Conservation (phyloP, 2,888 invertebrate species). For the Epsilonema sp. region DNA sequence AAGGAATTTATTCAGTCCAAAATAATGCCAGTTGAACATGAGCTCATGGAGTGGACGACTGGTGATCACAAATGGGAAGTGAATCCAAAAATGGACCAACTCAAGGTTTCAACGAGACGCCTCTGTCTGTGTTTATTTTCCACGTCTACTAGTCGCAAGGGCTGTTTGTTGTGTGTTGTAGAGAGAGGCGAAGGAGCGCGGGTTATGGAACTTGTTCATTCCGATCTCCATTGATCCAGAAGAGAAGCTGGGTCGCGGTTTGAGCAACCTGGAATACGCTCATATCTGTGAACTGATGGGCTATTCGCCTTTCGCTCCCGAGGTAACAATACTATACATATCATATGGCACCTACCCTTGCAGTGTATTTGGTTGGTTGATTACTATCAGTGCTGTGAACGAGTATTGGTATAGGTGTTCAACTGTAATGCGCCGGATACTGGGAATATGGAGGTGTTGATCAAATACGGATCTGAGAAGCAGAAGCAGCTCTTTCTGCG, state of each 20-base stretch:
- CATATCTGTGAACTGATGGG: slow-evolving; percentile 36
- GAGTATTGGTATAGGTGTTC: slow-evolving; percentile 32
- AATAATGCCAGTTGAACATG: slow-evolving; percentile 30
- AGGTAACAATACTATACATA: slow-evolving; percentile 25
- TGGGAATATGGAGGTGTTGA: slow-evolving; percentile 36
- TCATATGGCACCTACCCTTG: slow-evolving; percentile 1
- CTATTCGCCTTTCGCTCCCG: slow-evolving; percentile 27
- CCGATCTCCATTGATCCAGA: slow-evolving; percentile 31
- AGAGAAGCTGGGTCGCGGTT: slow-evolving; percentile 14
- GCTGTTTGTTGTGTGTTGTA: too few relatives aligned
- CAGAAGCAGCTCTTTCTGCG: slow-evolving; percentile 30
- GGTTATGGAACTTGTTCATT: slow-evolving; percentile 35
- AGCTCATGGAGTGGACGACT: slow-evolving; percentile 20
- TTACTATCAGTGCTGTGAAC: too few relatives aligned
- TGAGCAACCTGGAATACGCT: slow-evolving; percentile 35
- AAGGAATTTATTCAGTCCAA: slow-evolving; percentile 30
- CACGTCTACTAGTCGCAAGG: too few relatives aligned
- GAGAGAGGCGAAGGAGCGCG: slow-evolving; percentile 30
- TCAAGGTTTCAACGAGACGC: slow-evolving; percentile 30
- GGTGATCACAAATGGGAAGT: slow-evolving; percentile 30
- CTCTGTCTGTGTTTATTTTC: too few relatives aligned
- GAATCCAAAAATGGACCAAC: slow-evolving; percentile 26
- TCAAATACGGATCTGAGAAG: slow-evolving; percentile 32
- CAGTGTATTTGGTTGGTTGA: too few relatives aligned
- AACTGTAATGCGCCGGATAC: slow-evolving; percentile 37